Conservation (phyloP, 1,140 invertebrate species). For the Phenacoccus solenopsis region DNA sequence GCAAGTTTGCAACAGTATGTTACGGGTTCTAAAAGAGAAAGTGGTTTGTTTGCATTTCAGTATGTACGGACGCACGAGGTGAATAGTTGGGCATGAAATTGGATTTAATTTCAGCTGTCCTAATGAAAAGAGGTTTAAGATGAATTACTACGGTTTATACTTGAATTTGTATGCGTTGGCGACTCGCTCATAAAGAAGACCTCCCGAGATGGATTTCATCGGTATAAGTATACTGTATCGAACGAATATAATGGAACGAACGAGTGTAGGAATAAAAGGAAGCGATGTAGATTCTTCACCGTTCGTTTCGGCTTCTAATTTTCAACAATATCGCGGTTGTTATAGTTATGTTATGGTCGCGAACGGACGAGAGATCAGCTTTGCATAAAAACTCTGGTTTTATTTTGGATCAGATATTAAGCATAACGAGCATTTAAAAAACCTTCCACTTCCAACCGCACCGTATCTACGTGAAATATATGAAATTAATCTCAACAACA, state of each 20-base stretch:
- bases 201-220: not conserved
- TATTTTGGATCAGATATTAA: not conserved
- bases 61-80: no score
- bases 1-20: no score
- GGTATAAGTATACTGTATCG: no score
- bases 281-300: not conserved
- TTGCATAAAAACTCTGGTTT: not conserved
- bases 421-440: not conserved
- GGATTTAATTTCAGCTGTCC: not conserved
- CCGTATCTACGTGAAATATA: not conserved
- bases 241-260: no score
- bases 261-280: not conserved
- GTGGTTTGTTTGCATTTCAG: no score
- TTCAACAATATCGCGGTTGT: not conserved
- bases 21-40: no score
- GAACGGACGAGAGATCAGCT: not conserved
- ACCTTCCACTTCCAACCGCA: not conserved
- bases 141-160: not conserved
- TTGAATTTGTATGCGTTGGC: not conserved
- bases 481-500: conserved; percentile 3
- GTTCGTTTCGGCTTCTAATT: not conserved
- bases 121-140: not conserved
- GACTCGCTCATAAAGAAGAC: not conserved
- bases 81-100: not conserved
- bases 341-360: no score